These are phyloP conservation scores for Dufourea novaeangliae DNA, from an alignment of 1,140 invertebrate species.

Conservation along the genomic window DNA sequence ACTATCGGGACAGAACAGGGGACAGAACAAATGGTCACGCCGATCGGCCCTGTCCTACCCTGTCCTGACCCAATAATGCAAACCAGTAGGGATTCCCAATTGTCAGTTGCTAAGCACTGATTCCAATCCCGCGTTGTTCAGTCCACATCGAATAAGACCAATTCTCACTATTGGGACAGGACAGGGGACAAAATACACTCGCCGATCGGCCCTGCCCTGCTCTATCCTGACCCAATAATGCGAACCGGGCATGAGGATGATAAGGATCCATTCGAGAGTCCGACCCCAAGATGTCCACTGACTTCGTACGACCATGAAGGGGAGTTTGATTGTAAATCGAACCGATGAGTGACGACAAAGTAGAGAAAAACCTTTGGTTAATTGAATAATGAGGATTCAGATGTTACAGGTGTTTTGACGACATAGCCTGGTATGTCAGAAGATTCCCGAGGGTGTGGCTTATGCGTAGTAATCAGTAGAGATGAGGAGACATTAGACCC, in stretches of 20 bases:
- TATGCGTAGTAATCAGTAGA: not conserved
- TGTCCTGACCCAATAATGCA: constrained; percentile 52
- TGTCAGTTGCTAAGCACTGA: too few species aligned
- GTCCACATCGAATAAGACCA: constrained; percentile 15
- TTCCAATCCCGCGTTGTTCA: not conserved
- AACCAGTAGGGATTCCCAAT: constrained; percentile 4
- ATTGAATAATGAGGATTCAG: not conserved
- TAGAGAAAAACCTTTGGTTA: not conserved
- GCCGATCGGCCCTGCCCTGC: constrained; percentile 46
- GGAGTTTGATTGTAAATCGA: not conserved
- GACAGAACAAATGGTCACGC: constrained; percentile 40
- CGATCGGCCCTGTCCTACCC: constrained; percentile 45
- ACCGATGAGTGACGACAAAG: too few species aligned
- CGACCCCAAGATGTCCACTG: not conserved
- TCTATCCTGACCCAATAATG: constrained; percentile 53
- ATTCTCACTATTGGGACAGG: constrained; percentile 51
- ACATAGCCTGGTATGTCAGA: not conserved
- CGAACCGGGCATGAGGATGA: constrained; percentile 26
- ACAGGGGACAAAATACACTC: constrained; percentile 43
- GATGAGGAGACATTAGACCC: too few species aligned
- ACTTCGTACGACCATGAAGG: not conserved
- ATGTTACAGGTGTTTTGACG: not conserved
- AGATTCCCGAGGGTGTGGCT: not conserved
- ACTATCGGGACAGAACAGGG: constrained; percentile 49
- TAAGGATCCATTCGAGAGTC: not conserved